Percentiles rank a stretch among this genome's conserved stretches.
These are phyloP conservation scores for Melanitta fusca DNA, from an alignment of 2,797 vertebrate genomes.

Conservation along the genomic window DNA sequence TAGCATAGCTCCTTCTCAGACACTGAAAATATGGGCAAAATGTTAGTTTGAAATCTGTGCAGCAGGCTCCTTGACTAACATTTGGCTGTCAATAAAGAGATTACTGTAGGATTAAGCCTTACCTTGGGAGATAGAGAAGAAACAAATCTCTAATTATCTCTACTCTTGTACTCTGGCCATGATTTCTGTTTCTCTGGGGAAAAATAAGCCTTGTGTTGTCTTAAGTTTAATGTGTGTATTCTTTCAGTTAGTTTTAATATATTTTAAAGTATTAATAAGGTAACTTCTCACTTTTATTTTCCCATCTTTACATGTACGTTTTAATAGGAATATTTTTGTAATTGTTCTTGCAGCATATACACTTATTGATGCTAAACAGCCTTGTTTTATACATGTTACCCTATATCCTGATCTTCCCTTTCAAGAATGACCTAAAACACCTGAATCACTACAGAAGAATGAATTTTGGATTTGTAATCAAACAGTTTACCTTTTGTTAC, in stretches of 20 bases:
- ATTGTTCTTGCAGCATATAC: neutral
- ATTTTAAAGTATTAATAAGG: conserved; percentile 13
- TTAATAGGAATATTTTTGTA: neutral
- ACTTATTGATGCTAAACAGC: neutral
- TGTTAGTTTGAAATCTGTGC: neutral
- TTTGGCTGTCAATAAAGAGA: conserved; percentile 50
- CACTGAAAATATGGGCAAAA: neutral
- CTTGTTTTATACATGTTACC: neutral
- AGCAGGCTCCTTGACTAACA: conserved; percentile 32
- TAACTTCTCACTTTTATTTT: conserved; percentile 11
- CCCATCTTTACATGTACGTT: neutral
- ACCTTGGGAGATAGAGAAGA: conserved; percentile 45
- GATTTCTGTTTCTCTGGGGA: conserved; percentile 44
- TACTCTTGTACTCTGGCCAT: conserved; percentile 18
- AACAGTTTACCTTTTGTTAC: conserved; percentile 30
- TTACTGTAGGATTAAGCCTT: conserved; percentile 60
- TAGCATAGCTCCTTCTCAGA: neutral
- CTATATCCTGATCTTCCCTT: neutral
- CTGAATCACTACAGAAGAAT: neutral
- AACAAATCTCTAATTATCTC: conserved; percentile 68
- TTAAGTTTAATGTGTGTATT: conserved; percentile 16
- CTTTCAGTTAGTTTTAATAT: conserved; percentile 8
- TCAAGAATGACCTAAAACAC: neutral
- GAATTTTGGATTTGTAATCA: conserved; percentile 16
- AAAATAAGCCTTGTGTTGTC: conserved; percentile 48